A percentile compares a stretch with the other conserved stretches of the same genome.
phyloP scores from a whole-genome alignment of 1,140 invertebrate species.

The Tetramorium simillimum region DNA sequence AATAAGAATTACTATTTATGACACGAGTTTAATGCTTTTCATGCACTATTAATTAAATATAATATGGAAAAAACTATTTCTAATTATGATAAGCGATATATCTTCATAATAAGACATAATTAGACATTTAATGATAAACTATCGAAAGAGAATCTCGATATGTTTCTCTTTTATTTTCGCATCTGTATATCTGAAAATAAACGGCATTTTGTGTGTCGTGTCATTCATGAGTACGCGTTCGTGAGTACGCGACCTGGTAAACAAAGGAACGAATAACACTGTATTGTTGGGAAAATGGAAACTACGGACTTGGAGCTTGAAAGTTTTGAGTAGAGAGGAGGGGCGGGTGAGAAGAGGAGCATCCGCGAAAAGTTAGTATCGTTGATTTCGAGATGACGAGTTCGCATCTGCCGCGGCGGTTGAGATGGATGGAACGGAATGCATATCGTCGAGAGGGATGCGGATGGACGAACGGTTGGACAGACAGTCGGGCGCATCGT shows the following conservation, averaged over 20 bases:
- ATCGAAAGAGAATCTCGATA: background rate
- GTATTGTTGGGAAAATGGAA: constrained; percentile 67
- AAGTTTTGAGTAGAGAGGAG: constrained; percentile 39
- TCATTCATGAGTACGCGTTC: constrained; percentile 17
- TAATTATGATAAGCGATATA: constrained; percentile 53
- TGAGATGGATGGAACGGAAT: constrained; percentile 68
- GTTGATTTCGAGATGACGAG: constrained; percentile 60
- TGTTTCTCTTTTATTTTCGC: background rate
- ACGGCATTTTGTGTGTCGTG: background rate
- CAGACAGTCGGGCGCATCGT: constrained; percentile 50
- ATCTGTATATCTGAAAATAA: background rate
- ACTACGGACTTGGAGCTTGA: constrained; percentile 46
- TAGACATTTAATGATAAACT: constrained; percentile 24
- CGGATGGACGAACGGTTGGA: constrained; percentile 57
- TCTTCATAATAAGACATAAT: background rate
- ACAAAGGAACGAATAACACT: constrained; percentile 48
- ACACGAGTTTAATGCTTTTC: background rate
- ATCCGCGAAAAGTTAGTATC: constrained; percentile 68
- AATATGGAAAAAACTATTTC: constrained; percentile 40
- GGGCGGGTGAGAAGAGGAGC: constrained; percentile 41
- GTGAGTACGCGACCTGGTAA: constrained; percentile 59
- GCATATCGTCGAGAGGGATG: constrained; percentile 68
- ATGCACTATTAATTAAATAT: constrained; percentile 46
- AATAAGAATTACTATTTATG: background rate
- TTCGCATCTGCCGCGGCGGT: constrained; percentile 63